These are phyloP conservation scores for Temnothorax unifasciatus DNA, from an alignment of 2,888 invertebrate genomes.

Conservation along the genomic window DNA sequence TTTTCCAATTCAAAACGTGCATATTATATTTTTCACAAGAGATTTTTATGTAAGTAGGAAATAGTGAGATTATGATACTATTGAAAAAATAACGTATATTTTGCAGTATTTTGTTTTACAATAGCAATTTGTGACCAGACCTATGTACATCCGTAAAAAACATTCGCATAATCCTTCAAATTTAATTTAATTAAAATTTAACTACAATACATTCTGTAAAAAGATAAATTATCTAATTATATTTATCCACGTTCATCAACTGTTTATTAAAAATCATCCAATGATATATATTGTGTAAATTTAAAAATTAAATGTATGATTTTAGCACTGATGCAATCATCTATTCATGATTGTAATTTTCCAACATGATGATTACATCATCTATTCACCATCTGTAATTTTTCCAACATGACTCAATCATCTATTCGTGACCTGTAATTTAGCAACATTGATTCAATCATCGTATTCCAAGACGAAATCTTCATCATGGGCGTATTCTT, in stretches of 20 bases:
- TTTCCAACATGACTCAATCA: too few relatives aligned
- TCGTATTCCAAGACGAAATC: constrained; percentile 66
- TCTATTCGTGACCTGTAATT: too few relatives aligned
- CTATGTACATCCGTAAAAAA: neutral
- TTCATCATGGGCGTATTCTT: constrained; percentile 69
- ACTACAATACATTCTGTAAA: neutral
- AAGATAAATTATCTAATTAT: neutral
- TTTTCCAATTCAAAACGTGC: neutral
- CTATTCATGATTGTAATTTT: too few relatives aligned
- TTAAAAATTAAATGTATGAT: neutral
- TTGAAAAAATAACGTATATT: constrained; percentile 41
- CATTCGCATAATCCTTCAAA: neutral
- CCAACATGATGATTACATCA: too few relatives aligned
- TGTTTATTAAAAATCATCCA: neutral
- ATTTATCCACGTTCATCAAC: neutral
- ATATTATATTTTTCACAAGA: neutral
- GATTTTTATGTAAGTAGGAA: neutral
- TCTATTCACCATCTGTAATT: too few relatives aligned
- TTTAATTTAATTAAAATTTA: constrained; percentile 5
- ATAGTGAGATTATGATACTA: neutral
- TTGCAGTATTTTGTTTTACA: constrained; percentile 28
- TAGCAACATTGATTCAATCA: constrained; percentile 15
- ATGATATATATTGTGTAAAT: neutral
- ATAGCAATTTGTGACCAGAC: neutral
- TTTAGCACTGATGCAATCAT: too few relatives aligned